A percentile compares a stretch with the other conserved stretches of the same genome.
These are phyloP conservation scores for Leiothrix lutea DNA, from an alignment of 2,113 vertebrate genomes.

Conservation along the genomic window DNA sequence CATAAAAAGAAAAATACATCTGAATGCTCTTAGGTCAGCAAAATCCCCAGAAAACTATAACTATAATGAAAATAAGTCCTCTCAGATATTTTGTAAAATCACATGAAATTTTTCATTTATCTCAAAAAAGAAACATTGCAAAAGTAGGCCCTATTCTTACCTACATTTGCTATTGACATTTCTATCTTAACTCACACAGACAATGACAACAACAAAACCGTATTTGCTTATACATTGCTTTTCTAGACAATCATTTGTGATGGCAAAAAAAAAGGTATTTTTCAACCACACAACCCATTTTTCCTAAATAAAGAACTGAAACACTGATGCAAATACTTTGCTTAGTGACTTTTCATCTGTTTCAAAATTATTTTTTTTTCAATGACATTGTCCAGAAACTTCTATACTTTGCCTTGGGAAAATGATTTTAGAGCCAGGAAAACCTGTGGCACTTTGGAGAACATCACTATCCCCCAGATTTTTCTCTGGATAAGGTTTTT, in stretches of 20 bases:
- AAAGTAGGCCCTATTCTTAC: neutral
- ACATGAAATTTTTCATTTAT: neutral
- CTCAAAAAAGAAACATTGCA: neutral
- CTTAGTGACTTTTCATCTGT: neutral
- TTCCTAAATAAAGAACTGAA: neutral
- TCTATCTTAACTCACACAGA: neutral
- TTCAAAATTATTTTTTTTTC: neutral
- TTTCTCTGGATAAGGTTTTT: neutral
- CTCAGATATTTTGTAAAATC: neutral
- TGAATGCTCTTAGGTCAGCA: neutral
- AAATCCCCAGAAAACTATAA: neutral
- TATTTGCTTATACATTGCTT: neutral
- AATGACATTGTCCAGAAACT: neutral
- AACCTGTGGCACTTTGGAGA: neutral
- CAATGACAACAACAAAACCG: neutral
- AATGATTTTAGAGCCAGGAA: neutral
- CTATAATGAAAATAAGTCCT: neutral
- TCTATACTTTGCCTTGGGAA: neutral
- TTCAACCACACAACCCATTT: neutral
- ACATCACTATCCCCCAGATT: neutral
- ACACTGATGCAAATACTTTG: neutral
- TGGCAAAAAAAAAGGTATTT: neutral
- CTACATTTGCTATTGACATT: neutral
- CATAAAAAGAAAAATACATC: neutral
- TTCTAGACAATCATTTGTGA: neutral